Base-by-base conservation (phyloP, 1,140 invertebrate genomes). In the Rhynchophorus ferrugineus region DNA sequence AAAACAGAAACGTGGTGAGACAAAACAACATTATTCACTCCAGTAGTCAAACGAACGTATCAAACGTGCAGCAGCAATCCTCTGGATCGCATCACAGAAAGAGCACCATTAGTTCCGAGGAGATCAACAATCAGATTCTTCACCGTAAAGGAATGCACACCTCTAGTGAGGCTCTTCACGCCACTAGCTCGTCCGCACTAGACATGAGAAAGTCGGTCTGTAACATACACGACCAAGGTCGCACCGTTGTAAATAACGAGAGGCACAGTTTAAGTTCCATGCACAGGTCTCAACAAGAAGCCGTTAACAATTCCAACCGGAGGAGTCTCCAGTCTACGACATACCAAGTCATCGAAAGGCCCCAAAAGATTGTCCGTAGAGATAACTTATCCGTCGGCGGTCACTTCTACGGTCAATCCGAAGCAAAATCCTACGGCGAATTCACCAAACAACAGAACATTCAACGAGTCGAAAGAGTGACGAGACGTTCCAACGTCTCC, bases 181-280 rank as follows among this genome's bases (percentile, higher is more conserved):
- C 62, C 3, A 65, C 63, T 3, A 85, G 84, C n/a, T 81, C 84
- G 0, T 82, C 84, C 1, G 85, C 85, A 13, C 79, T 84, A 9
- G 82, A 84, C 59, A 84, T 87, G 62, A 75, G 83, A 20, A 87
- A 86, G 66, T 89, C 85, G 43, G 85, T 89, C 17, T 78, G 79
- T 0, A 88, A 87, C 64, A 69, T 89, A 0, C 79, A 82, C 14
- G 84, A 87, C 54, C 79, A 79, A 55, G 81, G 81, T 1, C 77
- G 82, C 44, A 59, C 44, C 74, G 76, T 75, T 9, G 79, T 83
- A 39, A 82, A 76, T 55, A 76, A 68, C 19, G 84, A 89, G 56
- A 76, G 85, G 54, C 81, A 79, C 53, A 88, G 84, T 62, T 74
- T 88, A 7, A 89, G 84, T 52, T 82, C 84, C 8, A 73, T 89